Evolutionary conservation across 37 sponge, comb jelly and placozoan genomes (phyloP).

Genomic region (Lycopodina hypogea): DNA sequence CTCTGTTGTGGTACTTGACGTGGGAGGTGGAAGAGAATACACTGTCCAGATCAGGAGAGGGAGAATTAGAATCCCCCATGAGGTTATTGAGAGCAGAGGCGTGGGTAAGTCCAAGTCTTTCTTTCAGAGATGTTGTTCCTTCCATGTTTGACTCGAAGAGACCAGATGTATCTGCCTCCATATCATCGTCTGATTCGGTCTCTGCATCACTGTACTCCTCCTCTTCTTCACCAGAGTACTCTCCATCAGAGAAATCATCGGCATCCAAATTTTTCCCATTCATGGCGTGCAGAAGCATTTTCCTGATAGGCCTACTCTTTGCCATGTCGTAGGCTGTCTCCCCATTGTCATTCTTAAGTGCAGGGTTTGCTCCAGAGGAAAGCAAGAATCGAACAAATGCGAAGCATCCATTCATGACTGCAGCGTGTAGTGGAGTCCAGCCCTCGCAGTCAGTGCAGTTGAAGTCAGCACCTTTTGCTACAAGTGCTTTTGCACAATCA

Average conservation of each 20-base stretch:
- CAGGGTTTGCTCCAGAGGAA: conserved; percentile 56
- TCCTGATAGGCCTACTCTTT: conserved; percentile 46
- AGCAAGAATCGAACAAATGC: conserved; percentile 72
- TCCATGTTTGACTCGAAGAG: conserved; percentile 9
- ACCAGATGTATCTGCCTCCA: background rate
- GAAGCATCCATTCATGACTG: conserved; percentile 59
- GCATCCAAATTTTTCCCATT: conserved; percentile 56
- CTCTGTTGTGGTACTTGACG: background rate
- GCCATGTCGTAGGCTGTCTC: conserved; percentile 75
- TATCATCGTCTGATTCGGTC: conserved; percentile 67
- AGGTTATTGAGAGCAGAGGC: conserved; percentile 14
- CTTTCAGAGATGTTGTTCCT: conserved; percentile 17
- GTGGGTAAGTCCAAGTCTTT: conserved; percentile 32
- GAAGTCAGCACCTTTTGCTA: conserved; percentile 76
- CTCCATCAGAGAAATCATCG: conserved; percentile 56
- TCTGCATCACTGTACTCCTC: conserved; percentile 66
- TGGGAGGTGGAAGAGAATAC: conserved; percentile 25
- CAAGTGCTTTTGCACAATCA: conserved; percentile 68
- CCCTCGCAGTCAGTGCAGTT: conserved; percentile 72
- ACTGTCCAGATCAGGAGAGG: conserved; percentile 35
- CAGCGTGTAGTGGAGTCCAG: conserved; percentile 79
- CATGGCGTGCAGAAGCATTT: conserved; percentile 65
- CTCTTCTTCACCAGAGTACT: conserved; percentile 56
- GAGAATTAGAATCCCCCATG: conserved; percentile 3
- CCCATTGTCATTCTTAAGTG: conserved; percentile 47